phyloP scores from a whole-genome alignment of 37 sponge, comb jelly and placozoan species.

The Corticium candelabrum region DNA sequence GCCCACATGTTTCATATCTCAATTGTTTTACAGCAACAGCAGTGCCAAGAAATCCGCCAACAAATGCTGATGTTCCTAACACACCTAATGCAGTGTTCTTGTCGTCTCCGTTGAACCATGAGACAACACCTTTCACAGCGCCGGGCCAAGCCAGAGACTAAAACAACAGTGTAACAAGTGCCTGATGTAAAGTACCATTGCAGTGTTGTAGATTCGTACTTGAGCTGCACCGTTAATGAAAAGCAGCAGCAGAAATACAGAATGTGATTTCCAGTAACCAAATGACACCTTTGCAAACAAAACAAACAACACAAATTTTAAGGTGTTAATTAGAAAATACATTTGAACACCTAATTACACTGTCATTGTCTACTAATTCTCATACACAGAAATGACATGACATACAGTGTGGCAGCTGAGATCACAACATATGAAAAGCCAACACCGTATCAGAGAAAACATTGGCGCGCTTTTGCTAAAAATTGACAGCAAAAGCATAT shows the following conservation, averaged over 20 bases:
- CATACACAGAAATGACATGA: too few relatives aligned
- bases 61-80: neutral
- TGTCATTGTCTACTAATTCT: too few relatives aligned
- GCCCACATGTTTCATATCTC: too few relatives aligned
- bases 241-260: neutral
- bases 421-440: too few relatives aligned
- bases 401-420: too few relatives aligned
- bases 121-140: neutral
- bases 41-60: neutral
- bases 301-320: neutral
- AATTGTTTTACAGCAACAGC: neutral
- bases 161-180: neutral
- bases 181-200: too few relatives aligned
- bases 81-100: neutral
- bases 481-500: too few relatives aligned
- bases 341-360: too few relatives aligned
- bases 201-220: neutral
- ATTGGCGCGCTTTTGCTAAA: too few relatives aligned
- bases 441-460: too few relatives aligned
- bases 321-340: too few relatives aligned
- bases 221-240: neutral
- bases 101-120: neutral
- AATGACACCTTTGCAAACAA: neutral
- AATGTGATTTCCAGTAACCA: neutral
- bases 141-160: neutral